These are phyloP conservation scores for Pasiphila rectangulata DNA, from an alignment of 2,888 invertebrate genomes.

Conservation along the genomic window DNA sequence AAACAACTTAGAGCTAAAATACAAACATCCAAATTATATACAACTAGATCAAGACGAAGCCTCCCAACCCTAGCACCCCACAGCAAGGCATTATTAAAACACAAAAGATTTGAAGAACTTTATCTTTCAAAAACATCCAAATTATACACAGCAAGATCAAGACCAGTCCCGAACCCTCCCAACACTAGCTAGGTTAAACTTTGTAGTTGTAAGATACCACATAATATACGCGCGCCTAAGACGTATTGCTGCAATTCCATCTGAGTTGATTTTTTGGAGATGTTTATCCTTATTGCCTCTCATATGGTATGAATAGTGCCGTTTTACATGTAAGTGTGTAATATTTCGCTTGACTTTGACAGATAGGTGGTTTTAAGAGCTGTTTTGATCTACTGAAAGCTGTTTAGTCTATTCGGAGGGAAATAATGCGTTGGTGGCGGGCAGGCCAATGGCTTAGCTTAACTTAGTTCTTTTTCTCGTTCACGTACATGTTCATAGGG, in stretches of 20 bases:
- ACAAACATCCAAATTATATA: no score
- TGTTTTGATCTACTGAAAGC: neutral
- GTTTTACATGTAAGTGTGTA: conserved; percentile 16
- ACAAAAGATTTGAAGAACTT: no score
- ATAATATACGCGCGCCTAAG: conserved; percentile 28
- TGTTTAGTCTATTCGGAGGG: no score
- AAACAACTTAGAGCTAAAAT: no score
- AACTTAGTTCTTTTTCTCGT: no score
- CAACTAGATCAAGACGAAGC: no score
- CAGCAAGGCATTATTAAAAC: no score
- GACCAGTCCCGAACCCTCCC: conserved; percentile 5
- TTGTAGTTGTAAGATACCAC: conserved; percentile 25
- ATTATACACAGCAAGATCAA: neutral
- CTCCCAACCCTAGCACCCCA: no score
- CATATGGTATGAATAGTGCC: conserved; percentile 33
- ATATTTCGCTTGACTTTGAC: conserved; percentile 4
- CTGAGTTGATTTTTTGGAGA: conserved; percentile 35
- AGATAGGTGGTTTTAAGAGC: conserved; percentile 8
- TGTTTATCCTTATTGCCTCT: conserved; percentile 36
- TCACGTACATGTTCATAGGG: no score
- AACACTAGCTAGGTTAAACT: conserved; percentile 16
- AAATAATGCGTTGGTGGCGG: no score
- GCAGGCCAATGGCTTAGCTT: no score
- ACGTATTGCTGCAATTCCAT: conserved; percentile 34
- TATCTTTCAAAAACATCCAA: no score